Conservation (phyloP, 2,888 invertebrate genomes). For the Acanthacorydalis orientalis region DNA sequence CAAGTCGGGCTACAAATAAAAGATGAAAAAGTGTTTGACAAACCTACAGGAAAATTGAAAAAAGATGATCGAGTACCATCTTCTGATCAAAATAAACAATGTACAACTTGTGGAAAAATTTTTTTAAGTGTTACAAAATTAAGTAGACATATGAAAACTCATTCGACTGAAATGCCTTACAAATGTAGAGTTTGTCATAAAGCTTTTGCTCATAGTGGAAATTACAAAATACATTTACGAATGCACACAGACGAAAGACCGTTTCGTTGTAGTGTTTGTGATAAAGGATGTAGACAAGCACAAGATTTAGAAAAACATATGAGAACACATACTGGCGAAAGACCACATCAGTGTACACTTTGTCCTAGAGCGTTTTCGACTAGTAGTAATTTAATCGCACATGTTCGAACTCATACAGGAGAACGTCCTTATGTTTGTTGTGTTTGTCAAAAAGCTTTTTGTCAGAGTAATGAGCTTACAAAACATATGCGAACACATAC, state of each 20-base stretch:
- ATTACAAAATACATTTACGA: constrained; percentile 26
- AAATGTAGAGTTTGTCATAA: constrained; percentile 27
- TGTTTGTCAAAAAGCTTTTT: constrained; percentile 28
- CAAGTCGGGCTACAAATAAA: constrained; percentile 11
- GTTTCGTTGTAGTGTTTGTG: constrained; percentile 26
- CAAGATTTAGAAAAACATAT: constrained; percentile 30
- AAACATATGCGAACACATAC: constrained; percentile 30
- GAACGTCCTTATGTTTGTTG: constrained; percentile 28
- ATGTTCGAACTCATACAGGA: constrained; percentile 27
- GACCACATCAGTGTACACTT: constrained; percentile 26
- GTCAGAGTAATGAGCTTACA: constrained; percentile 27
- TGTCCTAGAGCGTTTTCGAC: constrained; percentile 29
- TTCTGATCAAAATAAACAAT: constrained; percentile 18
- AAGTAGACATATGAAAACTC: constrained; percentile 26
- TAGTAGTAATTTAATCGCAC: constrained; percentile 29
- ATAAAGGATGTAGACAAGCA: constrained; percentile 27
- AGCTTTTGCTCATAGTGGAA: constrained; percentile 27
- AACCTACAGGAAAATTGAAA: constrained; percentile 8
- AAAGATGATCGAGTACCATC: constrained; percentile 5
- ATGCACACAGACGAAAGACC: constrained; percentile 26
- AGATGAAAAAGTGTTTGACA: constrained; percentile 10
- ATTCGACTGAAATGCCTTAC: constrained; percentile 25
- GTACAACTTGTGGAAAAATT: constrained; percentile 22
- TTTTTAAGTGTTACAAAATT: constrained; percentile 24
- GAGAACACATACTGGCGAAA: constrained; percentile 29